These are phyloP conservation scores for Eleginops maclovinus DNA, from an alignment of 2,113 vertebrate species.

Conservation along the genomic window DNA sequence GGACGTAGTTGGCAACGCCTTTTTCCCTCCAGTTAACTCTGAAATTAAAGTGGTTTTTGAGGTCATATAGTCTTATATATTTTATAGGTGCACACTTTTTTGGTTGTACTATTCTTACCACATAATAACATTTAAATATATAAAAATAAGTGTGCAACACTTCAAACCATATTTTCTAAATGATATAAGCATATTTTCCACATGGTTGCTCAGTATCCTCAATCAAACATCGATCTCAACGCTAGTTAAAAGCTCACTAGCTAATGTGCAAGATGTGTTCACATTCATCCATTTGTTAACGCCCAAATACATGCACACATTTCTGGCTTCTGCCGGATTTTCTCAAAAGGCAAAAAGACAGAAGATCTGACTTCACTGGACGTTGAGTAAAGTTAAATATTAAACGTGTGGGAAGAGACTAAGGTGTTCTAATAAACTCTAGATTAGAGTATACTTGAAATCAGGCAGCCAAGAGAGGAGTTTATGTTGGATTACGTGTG, in stretches of 20 bases:
- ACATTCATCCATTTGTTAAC: constrained; percentile 35
- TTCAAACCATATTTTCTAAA: neutral
- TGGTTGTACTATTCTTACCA: neutral
- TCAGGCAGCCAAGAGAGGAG: constrained; percentile 36
- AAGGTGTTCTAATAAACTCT: constrained; percentile 36
- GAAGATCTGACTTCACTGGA: neutral
- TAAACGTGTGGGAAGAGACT: constrained; percentile 31
- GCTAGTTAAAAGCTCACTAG: constrained; percentile 12
- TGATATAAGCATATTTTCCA: neutral
- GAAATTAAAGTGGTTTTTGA: neutral
- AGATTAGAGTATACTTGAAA: constrained; percentile 21
- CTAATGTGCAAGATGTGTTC: neutral
- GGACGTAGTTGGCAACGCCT: neutral
- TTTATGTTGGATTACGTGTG: constrained; percentile 66
- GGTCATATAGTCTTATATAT: neutral
- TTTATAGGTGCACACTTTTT: neutral
- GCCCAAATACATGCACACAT: neutral
- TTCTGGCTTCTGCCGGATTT: neutral
- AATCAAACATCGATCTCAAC: constrained; percentile 24
- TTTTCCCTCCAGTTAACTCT: neutral
- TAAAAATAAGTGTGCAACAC: neutral
- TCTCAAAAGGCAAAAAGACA: neutral
- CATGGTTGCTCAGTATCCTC: neutral
- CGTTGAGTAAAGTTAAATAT: constrained; percentile 47
- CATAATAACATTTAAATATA: neutral